Base-by-base conservation (phyloP, 2,888 invertebrate species). In the Glyphotaelius pellucidus region DNA sequence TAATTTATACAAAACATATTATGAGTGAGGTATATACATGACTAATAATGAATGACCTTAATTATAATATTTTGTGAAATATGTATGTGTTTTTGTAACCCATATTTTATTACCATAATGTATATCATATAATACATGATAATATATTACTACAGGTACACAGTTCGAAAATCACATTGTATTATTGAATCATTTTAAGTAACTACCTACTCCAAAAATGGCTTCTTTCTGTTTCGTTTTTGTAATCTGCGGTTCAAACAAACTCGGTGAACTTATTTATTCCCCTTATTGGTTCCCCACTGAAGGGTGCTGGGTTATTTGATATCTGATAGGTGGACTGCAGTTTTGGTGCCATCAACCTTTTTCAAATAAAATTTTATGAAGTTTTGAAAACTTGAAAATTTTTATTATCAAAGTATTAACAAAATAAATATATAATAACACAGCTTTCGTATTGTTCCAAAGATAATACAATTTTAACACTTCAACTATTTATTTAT, bases 301-400 rank as follows among this genome's bases (percentile, higher is more conserved):
- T 14, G 11, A 14, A 32, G 31, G 83, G 14, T 12, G 19, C 35
- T 19, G 12, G 15, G 83, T 31, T 31, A 83, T 83, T 83, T 83
- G 83, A 83, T 25, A 83, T 83, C 35, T 83, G 32, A 32, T 38
- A 83, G 83, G 83, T 12, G 83, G 15, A 35, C 35, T 83, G 83
- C 83, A 35, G 25, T 32, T 83, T 32, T 19, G 83, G 67, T 25
- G 83, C 2, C 5, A 35, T 38, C 19, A 83, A 83, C 35, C 83
- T 35, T 67, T 67, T 67, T n/a, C 7, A 25, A 7, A 25, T 67
- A 1, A 19, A 25, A 67, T 25, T 67, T 7, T 67, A 25, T 67
- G 19, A 67, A 25, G 2, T 25, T 67, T 52, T 19, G 4, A 3
- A 47, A 47, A 47, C 38, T 38, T 38, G 5, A 5, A 12, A 47